Conservation (phyloP, 23 tunicate species). For the Phallusia fumigata region DNA sequence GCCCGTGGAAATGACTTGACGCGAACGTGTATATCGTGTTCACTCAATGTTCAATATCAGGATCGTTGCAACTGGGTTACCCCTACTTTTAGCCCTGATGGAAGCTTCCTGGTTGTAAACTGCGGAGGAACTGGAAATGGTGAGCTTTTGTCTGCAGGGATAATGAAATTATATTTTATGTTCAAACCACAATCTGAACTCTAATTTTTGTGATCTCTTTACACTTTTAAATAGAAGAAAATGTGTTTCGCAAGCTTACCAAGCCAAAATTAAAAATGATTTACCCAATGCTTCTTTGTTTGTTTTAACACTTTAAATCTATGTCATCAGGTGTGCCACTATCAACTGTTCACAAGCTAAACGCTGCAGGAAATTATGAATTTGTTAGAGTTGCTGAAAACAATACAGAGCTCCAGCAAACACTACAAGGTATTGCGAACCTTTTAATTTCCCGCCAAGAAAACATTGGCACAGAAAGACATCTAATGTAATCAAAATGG, state of each 20-base stretch:
- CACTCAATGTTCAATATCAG: conserved; percentile 22
- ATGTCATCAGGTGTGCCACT: conserved; percentile 48
- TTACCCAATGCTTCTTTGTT: too few species aligned
- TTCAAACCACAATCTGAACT: too few species aligned
- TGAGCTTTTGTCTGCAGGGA: neutral
- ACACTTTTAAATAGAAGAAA: too few species aligned
- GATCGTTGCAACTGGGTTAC: conserved; percentile 89
- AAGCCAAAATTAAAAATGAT: too few species aligned
- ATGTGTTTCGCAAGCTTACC: too few species aligned
- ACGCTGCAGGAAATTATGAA: conserved; percentile 29
- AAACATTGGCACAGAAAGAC: too few species aligned
- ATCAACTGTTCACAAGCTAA: conserved; percentile 27
- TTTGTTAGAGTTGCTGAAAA: conserved; percentile 42
- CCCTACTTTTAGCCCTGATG: conserved; percentile 73
- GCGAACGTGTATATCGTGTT: conserved; percentile 67
- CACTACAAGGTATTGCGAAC: conserved; percentile 31
- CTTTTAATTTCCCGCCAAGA: too few species aligned
- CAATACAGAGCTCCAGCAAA: conserved; percentile 32
- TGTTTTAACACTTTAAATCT: neutral
- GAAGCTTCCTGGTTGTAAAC: conserved; percentile 68
- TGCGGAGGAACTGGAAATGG: conserved; percentile 90
- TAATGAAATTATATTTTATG: too few species aligned
- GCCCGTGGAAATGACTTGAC: conserved; percentile 38
- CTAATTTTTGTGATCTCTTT: too few species aligned
- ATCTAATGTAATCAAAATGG: too few species aligned